Evolutionary conservation across 2,113 vertebrate species (phyloP).

Genomic region (Turdus rufiventris): DNA sequence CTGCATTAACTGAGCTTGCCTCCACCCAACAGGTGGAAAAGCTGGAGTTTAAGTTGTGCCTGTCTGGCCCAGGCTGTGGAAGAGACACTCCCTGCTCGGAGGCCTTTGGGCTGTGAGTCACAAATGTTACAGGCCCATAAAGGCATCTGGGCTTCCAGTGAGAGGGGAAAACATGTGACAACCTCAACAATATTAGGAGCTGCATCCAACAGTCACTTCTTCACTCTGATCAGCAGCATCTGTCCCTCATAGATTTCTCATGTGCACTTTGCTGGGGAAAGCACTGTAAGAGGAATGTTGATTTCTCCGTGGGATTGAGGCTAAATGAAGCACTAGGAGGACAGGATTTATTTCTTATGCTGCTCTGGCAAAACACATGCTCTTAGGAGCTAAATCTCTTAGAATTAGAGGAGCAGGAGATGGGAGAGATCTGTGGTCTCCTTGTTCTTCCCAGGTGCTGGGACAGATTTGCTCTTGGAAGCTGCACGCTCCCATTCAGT

Average conservation of each 20-base stretch:
- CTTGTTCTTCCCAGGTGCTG: neutral
- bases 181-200: neutral
- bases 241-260: neutral
- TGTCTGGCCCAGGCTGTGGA: neutral
- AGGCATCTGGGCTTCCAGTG: neutral
- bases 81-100: accelerated
- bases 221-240: neutral
- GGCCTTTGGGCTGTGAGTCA: neutral
- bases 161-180: neutral
- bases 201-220: neutral
- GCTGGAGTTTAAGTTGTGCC: neutral
- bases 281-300: neutral
- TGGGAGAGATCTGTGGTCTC: neutral
- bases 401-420: neutral
- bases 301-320: neutral
- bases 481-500: accelerated
- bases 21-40: neutral
- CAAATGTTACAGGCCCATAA: neutral
- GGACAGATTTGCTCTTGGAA: neutral
- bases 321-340: neutral
- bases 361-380: neutral
- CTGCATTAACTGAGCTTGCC: neutral
- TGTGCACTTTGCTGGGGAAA: neutral
- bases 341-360: neutral
- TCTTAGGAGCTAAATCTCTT: neutral